Base-by-base conservation (phyloP, 2,888 invertebrate species). In the Dolichopus griseipennis region DNA sequence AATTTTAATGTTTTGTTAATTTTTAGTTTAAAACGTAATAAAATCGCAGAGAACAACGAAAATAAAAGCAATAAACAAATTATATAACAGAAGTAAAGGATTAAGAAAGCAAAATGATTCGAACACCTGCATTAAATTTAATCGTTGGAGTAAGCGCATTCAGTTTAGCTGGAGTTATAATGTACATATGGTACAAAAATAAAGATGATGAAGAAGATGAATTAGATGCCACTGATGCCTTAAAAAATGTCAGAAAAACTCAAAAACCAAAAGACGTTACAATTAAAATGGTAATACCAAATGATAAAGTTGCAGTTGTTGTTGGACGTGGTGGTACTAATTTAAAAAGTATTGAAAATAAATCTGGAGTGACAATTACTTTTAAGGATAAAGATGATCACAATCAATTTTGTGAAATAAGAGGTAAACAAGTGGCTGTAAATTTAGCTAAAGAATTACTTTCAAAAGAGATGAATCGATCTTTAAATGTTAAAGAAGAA, bases 281-380 rank as follows among this genome's bases (percentile, higher is more conserved):
- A 20, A 78, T 86, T 66, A 87, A 89, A 78, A 78, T 89, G 4
- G 79, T 81, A 71, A 83, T 91, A 27, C 84, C 87, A 0, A 87
- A 86, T 74, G 85, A 86, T 68, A 83, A 86, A 74, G 85, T 90
- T 21, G 85, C 89, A 9, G 83, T 85, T 67, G 80, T 91, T 68
- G 89, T 91, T 74, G 91, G 95, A 61, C 85, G 91, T 73, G 87
- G 86, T 73, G 94, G 95, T 8, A 82, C 84, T n/a, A 88, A 87
- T 75, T 87, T 95, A 66, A 90, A 90, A 78, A 84, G 86, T 69
- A 87, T 95, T 70, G 89, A 94, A 78, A 85, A 85, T 67, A 86
- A 86, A 73, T 88, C 91, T 0, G 87, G 87, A 61, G 90, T 94
- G 6, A 77, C 78, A 71, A 84, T 86, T 67, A 79, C 82, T 75